These are phyloP conservation scores for Pangasius djambal DNA, from an alignment of 2,797 vertebrate species.

Conservation along the genomic window DNA sequence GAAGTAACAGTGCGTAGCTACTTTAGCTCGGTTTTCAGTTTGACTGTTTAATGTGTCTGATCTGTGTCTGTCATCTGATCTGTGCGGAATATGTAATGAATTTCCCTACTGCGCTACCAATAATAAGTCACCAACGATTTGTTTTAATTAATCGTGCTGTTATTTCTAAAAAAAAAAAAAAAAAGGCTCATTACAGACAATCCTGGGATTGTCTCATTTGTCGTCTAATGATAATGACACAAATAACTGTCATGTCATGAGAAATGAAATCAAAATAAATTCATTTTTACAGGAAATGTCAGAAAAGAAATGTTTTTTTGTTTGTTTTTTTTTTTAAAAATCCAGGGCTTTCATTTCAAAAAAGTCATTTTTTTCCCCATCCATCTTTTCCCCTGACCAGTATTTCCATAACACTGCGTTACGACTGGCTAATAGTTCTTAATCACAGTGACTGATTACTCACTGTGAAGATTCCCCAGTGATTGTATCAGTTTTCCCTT, in stretches of 20 bases:
- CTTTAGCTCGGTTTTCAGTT: neutral
- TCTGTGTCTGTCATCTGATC: neutral
- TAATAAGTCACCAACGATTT: neutral
- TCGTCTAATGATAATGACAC: neutral
- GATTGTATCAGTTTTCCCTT: neutral
- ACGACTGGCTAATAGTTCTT: neutral
- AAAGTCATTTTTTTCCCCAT: conserved; percentile 12
- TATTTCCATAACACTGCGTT: neutral
- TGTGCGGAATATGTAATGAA: neutral
- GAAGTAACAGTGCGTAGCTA: too few relatives aligned
- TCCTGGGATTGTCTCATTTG: neutral
- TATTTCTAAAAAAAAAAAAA: neutral
- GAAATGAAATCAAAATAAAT: neutral
- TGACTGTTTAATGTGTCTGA: too few relatives aligned
- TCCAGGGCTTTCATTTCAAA: neutral
- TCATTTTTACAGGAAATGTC: neutral
- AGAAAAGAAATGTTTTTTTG: neutral
- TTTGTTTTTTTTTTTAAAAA: neutral
- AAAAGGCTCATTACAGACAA: neutral
- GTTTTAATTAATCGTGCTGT: neutral
- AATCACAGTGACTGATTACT: conserved; percentile 1
- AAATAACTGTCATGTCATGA: neutral
- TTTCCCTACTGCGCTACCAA: neutral
- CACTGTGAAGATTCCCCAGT: neutral
- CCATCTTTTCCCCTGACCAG: neutral